Evolutionary conservation across 2,797 vertebrate species (phyloP).

Genomic region (Bradypus variegatus): DNA sequence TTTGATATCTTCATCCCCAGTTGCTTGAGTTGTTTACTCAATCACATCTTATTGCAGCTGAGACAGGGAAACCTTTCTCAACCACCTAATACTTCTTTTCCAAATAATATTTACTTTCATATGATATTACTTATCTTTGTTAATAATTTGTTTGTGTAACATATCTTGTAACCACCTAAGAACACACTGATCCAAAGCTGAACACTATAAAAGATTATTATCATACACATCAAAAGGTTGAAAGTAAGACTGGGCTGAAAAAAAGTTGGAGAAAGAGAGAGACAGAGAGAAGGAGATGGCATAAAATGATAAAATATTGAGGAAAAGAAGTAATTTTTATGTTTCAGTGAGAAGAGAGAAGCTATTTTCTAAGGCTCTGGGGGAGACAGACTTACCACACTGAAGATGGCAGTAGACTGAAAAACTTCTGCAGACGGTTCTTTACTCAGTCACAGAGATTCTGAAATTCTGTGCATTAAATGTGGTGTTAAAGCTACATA

Average conservation of each 20-base stretch:
- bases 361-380: conserved; percentile 30
- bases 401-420: neutral
- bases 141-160: neutral
- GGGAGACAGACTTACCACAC: conserved; percentile 13
- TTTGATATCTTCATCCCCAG: neutral
- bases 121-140: neutral
- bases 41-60: neutral
- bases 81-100: neutral
- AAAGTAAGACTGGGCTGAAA: conserved; percentile 32
- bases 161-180: conserved; percentile 29
- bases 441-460: neutral
- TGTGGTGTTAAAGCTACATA: neutral
- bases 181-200: conserved; percentile 21
- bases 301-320: conserved; percentile 32
- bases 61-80: neutral
- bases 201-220: conserved; percentile 35
- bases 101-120: neutral
- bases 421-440: neutral
- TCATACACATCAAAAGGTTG: conserved; percentile 30
- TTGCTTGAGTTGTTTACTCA: neutral
- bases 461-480: neutral
- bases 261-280: conserved; percentile 23
- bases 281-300: neutral
- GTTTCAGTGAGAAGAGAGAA: conserved; percentile 23
- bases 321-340: conserved; percentile 9